phyloP scores from a whole-genome alignment of 2,113 vertebrate genomes.

The Peromyscus californicus region DNA sequence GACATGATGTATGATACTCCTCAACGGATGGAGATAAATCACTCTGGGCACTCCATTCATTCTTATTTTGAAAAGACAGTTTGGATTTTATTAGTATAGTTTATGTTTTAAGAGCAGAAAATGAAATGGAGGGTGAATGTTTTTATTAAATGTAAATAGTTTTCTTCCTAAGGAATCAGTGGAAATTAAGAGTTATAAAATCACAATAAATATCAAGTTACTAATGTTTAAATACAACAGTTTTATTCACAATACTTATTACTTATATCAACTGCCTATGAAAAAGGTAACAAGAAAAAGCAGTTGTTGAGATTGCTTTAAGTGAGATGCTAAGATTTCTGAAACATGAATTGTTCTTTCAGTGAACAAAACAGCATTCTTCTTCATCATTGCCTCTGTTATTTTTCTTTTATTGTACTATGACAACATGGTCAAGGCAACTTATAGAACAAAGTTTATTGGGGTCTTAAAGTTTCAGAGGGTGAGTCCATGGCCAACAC shows the following conservation, averaged over 20 bases:
- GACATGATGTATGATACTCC: not conserved
- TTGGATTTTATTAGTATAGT: constrained; percentile 52
- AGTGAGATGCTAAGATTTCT: constrained; percentile 60
- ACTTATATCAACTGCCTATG: constrained; percentile 34
- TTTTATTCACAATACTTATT: constrained; percentile 36
- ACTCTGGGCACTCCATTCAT: not conserved
- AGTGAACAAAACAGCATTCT: constrained; percentile 73
- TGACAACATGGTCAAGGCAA: not conserved
- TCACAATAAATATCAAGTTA: not conserved
- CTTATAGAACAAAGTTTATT: not conserved
- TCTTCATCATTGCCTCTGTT: constrained; percentile 11
- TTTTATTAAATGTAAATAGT: constrained; percentile 52
- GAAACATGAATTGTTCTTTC: constrained; percentile 57
- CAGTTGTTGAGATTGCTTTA: constrained; percentile 56
- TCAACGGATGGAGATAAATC: not conserved
- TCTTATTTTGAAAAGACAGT: constrained; percentile 54
- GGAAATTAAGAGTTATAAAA: constrained; percentile 53
- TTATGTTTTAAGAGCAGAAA: constrained; percentile 26
- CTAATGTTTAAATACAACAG: constrained; percentile 36
- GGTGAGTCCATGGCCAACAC: not conserved
- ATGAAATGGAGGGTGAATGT: constrained; percentile 55
- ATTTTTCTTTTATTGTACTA: not conserved
- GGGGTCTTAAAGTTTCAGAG: not conserved
- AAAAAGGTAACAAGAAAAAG: constrained; percentile 6
- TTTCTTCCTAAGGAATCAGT: constrained; percentile 34